These are phyloP conservation scores for Tinamus major DNA, from an alignment of 2,797 vertebrate genomes.

Conservation along the genomic window DNA sequence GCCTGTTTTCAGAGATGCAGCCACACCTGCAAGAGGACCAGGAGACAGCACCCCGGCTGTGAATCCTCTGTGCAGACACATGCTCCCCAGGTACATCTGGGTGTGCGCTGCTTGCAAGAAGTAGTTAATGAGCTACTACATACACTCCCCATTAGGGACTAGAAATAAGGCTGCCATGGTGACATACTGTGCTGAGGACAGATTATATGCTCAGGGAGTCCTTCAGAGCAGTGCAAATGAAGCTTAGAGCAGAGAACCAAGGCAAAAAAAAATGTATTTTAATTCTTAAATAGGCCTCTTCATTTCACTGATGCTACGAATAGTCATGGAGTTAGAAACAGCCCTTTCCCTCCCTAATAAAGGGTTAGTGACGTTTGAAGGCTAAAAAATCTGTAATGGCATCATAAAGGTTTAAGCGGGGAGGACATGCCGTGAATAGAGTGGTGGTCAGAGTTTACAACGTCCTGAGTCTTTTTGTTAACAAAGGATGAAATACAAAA, in stretches of 20 bases:
- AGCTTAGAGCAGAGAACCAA: background rate
- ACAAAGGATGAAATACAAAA: background rate
- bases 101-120: background rate
- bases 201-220: background rate
- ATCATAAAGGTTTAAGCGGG: background rate
- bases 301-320: background rate
- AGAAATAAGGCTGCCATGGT: background rate
- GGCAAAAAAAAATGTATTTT: conserved; percentile 4
- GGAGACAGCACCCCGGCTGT: background rate
- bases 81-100: accelerated
- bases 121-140: background rate
- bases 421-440: conserved; percentile 6
- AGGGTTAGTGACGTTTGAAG: background rate
- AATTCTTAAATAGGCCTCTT: conserved; percentile 16
- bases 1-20: background rate
- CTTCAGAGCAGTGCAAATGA: background rate
- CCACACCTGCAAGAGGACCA: background rate
- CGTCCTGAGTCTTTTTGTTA: background rate
- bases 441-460: background rate
- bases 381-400: background rate
- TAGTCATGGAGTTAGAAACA: background rate
- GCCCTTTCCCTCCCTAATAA: background rate
- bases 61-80: background rate
- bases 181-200: background rate
- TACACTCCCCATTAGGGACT: background rate